Percentiles rank a stretch among this genome's conserved stretches.
Evolutionary conservation across 2,888 invertebrate species (phyloP).

Genomic region (Poecilus cupreus): DNA sequence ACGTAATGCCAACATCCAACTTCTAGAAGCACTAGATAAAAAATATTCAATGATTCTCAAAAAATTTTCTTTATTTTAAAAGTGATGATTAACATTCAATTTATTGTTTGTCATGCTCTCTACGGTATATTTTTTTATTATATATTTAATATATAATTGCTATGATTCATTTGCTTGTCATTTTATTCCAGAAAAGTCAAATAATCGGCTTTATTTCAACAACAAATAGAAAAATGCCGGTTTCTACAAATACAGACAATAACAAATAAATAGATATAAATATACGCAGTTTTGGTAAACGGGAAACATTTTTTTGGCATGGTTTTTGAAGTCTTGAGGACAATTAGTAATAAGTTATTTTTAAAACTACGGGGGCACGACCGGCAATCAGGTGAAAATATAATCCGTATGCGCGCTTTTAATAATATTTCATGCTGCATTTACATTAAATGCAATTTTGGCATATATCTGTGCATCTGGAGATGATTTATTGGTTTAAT

Average conservation of each 20-base stretch:
- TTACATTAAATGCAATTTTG: constrained; percentile 28
- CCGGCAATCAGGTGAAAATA: constrained; percentile 56
- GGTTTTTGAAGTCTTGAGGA: constrained; percentile 14
- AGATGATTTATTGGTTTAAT: not conserved
- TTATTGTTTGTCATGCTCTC: constrained; percentile 12
- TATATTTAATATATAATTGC: not conserved
- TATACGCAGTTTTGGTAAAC: constrained; percentile 33
- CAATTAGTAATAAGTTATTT: constrained; percentile 55
- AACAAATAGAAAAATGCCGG: constrained; percentile 2
- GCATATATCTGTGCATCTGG: not conserved
- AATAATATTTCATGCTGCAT: constrained; percentile 43
- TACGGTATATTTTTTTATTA: not conserved
- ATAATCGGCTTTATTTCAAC: not conserved
- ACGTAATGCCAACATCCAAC: constrained; percentile 48
- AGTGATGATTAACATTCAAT: constrained; percentile 20
- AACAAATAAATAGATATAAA: constrained; percentile 42
- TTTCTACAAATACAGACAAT: not conserved
- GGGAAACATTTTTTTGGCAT: constrained; percentile 44
- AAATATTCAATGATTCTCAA: constrained; percentile 11
- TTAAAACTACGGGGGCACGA: constrained; percentile 55
- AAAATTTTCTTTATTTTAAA: constrained; percentile 17
- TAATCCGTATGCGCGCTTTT: constrained; percentile 62
- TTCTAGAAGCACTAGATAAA: not conserved
- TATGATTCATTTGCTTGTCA: not conserved
- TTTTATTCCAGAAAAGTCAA: not conserved